Conservation (phyloP, 2,797 vertebrate genomes). For the Dendrocincla tyrannina region DNA sequence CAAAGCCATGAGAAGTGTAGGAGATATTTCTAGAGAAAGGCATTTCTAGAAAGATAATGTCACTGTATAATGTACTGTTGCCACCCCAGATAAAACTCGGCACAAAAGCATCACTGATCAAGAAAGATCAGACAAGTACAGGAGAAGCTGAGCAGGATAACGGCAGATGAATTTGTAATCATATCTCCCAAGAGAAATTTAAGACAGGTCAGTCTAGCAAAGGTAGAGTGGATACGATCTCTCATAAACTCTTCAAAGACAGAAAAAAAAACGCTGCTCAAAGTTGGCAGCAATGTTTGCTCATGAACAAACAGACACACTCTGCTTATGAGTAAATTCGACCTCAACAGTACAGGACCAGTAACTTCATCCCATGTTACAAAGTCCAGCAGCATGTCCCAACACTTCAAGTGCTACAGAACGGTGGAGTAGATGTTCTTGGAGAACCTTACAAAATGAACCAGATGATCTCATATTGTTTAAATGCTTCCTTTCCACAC, state of each 20-base stretch:
- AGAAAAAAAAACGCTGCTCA: neutral
- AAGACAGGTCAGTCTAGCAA: neutral
- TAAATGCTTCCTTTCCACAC: neutral
- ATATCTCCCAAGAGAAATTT: neutral
- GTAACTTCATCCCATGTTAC: accelerated
- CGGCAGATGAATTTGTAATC: neutral
- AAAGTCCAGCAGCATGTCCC: neutral
- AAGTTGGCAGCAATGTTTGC: neutral
- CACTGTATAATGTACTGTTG: neutral
- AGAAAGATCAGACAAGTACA: neutral
- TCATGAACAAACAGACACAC: neutral
- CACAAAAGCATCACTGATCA: neutral
- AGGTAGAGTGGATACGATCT: neutral
- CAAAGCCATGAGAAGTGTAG: neutral
- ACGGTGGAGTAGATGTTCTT: neutral
- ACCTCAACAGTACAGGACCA: accelerated
- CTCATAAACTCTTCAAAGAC: neutral
- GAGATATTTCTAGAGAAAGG: constrained; percentile 15
- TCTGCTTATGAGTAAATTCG: neutral
- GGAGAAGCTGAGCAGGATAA: neutral
- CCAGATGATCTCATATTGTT: neutral
- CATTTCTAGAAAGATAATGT: constrained; percentile 38
- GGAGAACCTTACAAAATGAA: neutral
- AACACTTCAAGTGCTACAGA: neutral
- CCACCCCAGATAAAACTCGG: neutral